Evolutionary conservation across 2,113 vertebrate species (phyloP), one percentile per base, ranked within the genome.

Genomic region (Pelvicachromis taeniatus): DNA sequence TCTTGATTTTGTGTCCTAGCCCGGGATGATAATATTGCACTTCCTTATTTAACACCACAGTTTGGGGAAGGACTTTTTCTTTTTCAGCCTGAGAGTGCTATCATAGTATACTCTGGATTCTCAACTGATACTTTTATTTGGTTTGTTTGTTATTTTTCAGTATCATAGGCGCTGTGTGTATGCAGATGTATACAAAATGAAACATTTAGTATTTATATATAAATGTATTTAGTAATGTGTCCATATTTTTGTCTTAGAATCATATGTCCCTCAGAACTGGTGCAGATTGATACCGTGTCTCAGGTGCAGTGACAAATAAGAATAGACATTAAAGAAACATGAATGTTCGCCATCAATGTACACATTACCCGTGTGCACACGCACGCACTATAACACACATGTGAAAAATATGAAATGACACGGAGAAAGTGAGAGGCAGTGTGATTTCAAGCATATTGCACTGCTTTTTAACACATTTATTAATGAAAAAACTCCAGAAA

Each of bases 401-500:
- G 79, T 77, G 65, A 89, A 86, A 85, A 77, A 85, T 56, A 38
- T n/a, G 87, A 59, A 19, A 31, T 23, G 31, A 50, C 40, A 35
- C 8, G 21, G 33, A 77, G 50, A 59, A 3, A 3, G 31, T 3
- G 16, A 19, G 35, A 17, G 9, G n/a, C 1, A 40, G 29, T 38
- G 23, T 14, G 3, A 33, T 65, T 88, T 81, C 77, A 45, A 7
- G 4, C 16, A 9, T n/a, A 26, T 54, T 80, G 61, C 45, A 7
- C 33, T 6, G 52, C 78, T 56, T 23, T 82, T 77, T 13, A 35
- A 31, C 8, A 53, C 58, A 14, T 68, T 63, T 23, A 79, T 65
- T 79, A 29, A 89, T 84, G 73, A 55, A 82, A 86, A 85, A 73
- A 17, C 40, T 55, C 29, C 3, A 40, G 42, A 55, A 85, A 81